phyloP scores from a whole-genome alignment of 2,888 invertebrate species.

The Harmothoe impar region DNA sequence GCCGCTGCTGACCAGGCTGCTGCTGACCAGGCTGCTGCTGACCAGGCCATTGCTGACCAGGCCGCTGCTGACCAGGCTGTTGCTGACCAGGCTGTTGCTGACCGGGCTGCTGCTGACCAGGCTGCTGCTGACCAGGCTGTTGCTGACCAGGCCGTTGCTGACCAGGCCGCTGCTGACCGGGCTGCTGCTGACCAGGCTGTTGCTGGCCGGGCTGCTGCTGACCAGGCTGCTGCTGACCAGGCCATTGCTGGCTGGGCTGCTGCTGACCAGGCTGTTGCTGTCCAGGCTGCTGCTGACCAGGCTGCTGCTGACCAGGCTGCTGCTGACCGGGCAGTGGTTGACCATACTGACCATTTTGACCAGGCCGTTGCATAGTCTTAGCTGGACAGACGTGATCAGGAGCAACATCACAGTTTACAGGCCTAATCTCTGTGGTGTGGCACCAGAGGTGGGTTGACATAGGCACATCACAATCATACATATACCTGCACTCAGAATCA shows the following conservation, averaged over 20 bases:
- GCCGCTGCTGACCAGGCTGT: neutral
- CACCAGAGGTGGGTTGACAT: too few species aligned
- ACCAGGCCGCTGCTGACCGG: neutral
- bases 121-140: neutral
- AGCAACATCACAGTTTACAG: too few species aligned
- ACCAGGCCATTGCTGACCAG: neutral
- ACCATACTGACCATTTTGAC: neutral
- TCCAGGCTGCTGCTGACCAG: neutral
- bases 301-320: too few species aligned
- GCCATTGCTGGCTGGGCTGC: neutral
- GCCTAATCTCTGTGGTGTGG: too few species aligned
- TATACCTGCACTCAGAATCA: too few species aligned
- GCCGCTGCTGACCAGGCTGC: neutral
- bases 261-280: neutral
- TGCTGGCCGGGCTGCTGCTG: neutral
- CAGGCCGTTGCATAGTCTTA: too few species aligned
- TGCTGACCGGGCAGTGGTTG: neutral
- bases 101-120: too few species aligned
- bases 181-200: neutral
- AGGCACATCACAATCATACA: too few species aligned
- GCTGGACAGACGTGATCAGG: too few species aligned
- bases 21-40: neutral
- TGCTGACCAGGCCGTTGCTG: neutral
- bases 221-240: neutral
- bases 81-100: too few species aligned